phyloP scores from a whole-genome alignment of 2,113 vertebrate genomes.

The Felis chaus region DNA sequence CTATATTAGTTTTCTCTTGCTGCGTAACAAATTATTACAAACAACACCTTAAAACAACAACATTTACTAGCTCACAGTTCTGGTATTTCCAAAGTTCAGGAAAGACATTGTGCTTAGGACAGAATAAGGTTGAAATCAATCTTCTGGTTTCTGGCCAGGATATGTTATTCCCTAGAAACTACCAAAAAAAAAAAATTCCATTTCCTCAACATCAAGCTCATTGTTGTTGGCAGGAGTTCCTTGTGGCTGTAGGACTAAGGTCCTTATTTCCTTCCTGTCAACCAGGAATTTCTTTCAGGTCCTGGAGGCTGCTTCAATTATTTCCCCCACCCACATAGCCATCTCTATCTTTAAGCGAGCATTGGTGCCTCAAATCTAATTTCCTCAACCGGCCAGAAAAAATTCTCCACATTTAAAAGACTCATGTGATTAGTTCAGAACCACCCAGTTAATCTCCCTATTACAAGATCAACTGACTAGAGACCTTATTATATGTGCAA shows the following conservation, averaged over 20 bases:
- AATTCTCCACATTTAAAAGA: not conserved
- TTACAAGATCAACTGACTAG: not conserved
- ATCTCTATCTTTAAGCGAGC: not conserved
- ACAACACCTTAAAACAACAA: not conserved
- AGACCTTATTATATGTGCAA: not conserved
- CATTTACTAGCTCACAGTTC: not conserved
- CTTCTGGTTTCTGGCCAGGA: not conserved
- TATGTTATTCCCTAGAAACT: not conserved
- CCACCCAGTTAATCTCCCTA: not conserved
- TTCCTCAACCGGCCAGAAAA: not conserved
- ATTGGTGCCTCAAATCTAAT: not conserved
- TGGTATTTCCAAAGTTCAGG: not conserved
- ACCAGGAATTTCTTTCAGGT: not conserved
- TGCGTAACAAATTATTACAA: not conserved
- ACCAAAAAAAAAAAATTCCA: not conserved
- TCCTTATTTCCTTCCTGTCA: not conserved
- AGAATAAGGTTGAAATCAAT: not conserved
- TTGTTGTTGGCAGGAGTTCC: not conserved
- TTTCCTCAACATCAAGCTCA: not conserved
- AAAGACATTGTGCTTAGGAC: not conserved
- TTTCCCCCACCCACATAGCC: not conserved
- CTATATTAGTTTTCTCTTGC: not conserved
- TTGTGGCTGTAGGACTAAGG: not conserved
- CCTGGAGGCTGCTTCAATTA: not conserved
- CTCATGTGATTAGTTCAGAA: not conserved